Evolutionary conservation across 2,113 vertebrate species (phyloP), one percentile per base, ranked within the genome.

Genomic region (Gymnogyps californianus): DNA sequence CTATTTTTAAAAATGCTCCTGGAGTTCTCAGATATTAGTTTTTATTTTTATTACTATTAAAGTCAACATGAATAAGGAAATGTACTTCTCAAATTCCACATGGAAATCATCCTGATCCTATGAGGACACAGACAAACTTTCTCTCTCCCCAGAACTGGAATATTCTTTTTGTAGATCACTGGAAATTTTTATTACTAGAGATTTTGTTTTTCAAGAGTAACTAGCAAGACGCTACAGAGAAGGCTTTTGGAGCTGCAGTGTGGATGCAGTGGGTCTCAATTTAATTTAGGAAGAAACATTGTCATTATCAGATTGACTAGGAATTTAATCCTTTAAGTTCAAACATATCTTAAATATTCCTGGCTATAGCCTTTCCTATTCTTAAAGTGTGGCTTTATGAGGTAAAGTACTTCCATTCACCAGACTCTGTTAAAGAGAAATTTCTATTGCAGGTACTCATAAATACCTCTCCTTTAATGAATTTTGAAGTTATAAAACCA

Each of bases 401-500:
- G 66, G 57, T 57, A 49, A 85, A 89, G 52, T 20, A 76, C 66
- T 77, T 81, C 29, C 59, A 90, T 44, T 90, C 74, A 89, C 17
- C 79, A 42, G 61, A 52, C 28, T 82, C 38, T 44, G 42, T 58
- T 76, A 67, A 80, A 88, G 32, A 74, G 58, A 81, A 78, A 87
- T 55, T 91, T 90, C 65, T 79, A 51, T 26, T 69, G 47, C 28
- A 85, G 70, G 40, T 83, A 83, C 42, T 69, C 40, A 85, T 83
- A 87, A 85, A 87, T 87, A 34, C 55, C 58, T 49, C 16, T 51
- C 42, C 31, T 85, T 72, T 72, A 93, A 91, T 90, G 40, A 95
- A 96, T 82, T 95, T 82, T 28, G 83, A 31, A 91, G 36, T 87
- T 91, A 87, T 57, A 89, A 94, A 91, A 65, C 70, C 78, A 82